These are phyloP conservation scores for Zaprionus nigranus DNA, from an alignment of 1,140 invertebrate genomes.

Conservation along the genomic window DNA sequence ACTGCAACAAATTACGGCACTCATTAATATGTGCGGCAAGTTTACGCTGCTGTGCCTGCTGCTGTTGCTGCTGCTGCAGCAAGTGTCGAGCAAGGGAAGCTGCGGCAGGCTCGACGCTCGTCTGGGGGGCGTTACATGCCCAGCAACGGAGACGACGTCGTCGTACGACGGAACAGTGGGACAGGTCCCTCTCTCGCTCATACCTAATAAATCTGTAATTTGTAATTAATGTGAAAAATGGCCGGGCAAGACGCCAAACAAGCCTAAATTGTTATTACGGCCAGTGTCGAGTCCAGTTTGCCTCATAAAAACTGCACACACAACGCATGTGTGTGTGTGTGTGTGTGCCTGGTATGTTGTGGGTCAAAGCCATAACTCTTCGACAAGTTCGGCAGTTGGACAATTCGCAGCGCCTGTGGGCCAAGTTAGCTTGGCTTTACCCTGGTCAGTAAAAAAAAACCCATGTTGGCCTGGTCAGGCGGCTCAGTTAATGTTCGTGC, in stretches of 20 bases:
- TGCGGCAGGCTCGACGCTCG: not conserved
- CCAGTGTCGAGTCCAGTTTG: conserved; percentile 54
- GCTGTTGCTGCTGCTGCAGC: conserved; percentile 19
- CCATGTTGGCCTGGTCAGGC: conserved; percentile 30
- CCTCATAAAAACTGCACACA: conserved; percentile 50
- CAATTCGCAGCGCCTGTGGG: conserved; percentile 44
- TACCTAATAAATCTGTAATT: conserved; percentile 84
- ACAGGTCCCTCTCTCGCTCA: conserved; percentile 23
- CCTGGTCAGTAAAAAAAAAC: conserved; percentile 3
- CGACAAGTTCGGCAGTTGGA: conserved; percentile 72
- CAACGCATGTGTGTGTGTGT: conserved; percentile 9
- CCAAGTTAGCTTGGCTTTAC: conserved; percentile 13
- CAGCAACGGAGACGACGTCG: conserved; percentile 10
- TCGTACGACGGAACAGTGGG: no score
- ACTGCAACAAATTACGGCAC: conserved; percentile 81
- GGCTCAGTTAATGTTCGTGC: conserved; percentile 52
- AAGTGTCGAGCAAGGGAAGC: conserved; percentile 19
- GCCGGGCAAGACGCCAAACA: conserved; percentile 73
- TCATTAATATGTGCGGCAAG: conserved; percentile 82
- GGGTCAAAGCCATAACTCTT: conserved; percentile 81
- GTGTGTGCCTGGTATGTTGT: conserved; percentile 55
- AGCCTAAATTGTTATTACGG: conserved; percentile 82
- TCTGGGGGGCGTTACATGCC: conserved; percentile 42
- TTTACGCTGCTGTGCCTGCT: conserved; percentile 33
- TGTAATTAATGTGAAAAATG: conserved; percentile 84